A percentile compares a stretch with the other conserved stretches of the same genome.
Evolutionary conservation across 2,113 vertebrate genomes (phyloP).

Genomic region (Oxyura jamaicensis): DNA sequence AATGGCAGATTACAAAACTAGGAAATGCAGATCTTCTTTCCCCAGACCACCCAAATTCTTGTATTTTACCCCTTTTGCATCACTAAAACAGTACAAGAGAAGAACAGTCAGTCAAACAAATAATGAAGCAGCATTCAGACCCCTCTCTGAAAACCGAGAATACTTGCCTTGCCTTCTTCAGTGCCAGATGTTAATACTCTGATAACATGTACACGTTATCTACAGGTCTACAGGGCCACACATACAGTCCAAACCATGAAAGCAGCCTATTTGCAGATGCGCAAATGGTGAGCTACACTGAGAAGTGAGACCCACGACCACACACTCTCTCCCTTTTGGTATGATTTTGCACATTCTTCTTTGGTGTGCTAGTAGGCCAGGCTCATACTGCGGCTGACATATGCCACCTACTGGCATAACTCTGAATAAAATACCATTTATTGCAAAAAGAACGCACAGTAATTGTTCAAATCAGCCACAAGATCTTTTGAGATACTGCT

Average conservation of each 20-base stretch:
- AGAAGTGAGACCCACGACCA: accelerated
- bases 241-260: not conserved
- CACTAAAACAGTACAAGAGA: not conserved
- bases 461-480: not conserved
- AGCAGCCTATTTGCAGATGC: not conserved
- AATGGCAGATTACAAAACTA: not conserved
- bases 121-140: not conserved
- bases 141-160: not conserved
- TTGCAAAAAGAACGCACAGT: not conserved
- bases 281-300: not conserved
- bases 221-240: not conserved
- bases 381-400: not conserved
- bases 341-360: not conserved
- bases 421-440: not conserved
- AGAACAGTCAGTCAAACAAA: not conserved
- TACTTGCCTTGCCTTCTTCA: not conserved
- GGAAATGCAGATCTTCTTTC: accelerated
- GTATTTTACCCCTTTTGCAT: not conserved
- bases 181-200: not conserved
- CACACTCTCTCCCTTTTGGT: accelerated
- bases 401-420: conserved; percentile 57
- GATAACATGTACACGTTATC: not conserved
- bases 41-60: not conserved
- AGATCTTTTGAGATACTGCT: not conserved
- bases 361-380: not conserved